Percentiles rank a stretch among this genome's conserved stretches.
These are phyloP conservation scores for Xyrauchen texanus DNA, from an alignment of 2,113 vertebrate species.

Conservation along the genomic window DNA sequence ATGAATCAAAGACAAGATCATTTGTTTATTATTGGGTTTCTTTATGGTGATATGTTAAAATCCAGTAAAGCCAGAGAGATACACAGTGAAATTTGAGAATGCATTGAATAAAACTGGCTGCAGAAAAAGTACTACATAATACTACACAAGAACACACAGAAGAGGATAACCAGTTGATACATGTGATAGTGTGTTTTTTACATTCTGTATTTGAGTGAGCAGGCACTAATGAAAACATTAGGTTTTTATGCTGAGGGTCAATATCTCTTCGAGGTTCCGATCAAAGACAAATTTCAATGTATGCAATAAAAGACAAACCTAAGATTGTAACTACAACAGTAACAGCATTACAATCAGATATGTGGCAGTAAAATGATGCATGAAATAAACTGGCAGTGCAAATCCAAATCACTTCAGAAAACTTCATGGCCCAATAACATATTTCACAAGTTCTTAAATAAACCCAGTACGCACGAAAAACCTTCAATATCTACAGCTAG, in stretches of 20 bases:
- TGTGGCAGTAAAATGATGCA: conserved; percentile 8
- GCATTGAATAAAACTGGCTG: conserved; percentile 11
- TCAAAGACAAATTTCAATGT: neutral
- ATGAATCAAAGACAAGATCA: conserved; percentile 9
- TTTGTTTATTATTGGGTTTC: conserved; percentile 55
- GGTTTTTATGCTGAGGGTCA: neutral
- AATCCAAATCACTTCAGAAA: conserved; percentile 47
- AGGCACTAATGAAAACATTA: too few relatives aligned
- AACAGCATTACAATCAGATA: conserved; percentile 27
- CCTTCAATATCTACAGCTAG: conserved; percentile 51
- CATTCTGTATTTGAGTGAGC: conserved; percentile 35
- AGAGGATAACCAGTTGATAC: conserved; percentile 49
- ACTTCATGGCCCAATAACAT: conserved; percentile 17
- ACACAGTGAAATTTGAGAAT: conserved; percentile 31
- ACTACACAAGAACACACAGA: conserved; percentile 37
- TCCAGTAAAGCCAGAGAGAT: conserved; percentile 49
- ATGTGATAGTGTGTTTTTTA: conserved; percentile 37
- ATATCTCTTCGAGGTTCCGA: conserved; percentile 5
- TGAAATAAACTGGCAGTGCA: conserved; percentile 52
- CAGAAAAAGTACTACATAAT: conserved; percentile 23
- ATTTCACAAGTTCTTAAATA: conserved; percentile 30
- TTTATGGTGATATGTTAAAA: conserved; percentile 44
- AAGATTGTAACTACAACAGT: conserved; percentile 2
- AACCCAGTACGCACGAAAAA: conserved; percentile 44
- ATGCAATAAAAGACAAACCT: neutral